These are phyloP conservation scores for Terebella lapidaria DNA, from an alignment of 2,888 invertebrate genomes.

Conservation along the genomic window DNA sequence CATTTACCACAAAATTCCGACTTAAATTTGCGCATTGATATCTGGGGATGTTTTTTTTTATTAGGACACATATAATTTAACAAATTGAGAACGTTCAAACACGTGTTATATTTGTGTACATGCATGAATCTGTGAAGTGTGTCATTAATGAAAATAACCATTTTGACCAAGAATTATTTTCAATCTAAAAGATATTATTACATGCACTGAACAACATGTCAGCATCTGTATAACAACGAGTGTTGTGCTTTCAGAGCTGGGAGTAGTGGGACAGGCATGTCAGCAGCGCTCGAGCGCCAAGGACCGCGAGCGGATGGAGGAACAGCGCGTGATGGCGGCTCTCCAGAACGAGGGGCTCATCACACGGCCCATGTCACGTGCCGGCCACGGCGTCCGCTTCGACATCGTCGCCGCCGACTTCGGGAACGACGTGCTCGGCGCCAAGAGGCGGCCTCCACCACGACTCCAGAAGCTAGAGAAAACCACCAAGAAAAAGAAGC, in stretches of 20 bases:
- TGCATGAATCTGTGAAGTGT: too few species aligned
- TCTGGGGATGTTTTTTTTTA: too few species aligned
- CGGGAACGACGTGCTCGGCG: constrained; percentile 16
- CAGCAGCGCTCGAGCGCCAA: constrained; percentile 45
- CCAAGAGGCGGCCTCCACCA: constrained; percentile 33
- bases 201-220: too few species aligned
- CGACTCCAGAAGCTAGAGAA: constrained; percentile 40
- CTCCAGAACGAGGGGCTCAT: constrained; percentile 53
- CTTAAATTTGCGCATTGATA: too few species aligned
- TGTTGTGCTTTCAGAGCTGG: constrained; percentile 36
- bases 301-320: constrained; percentile 45
- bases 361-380: constrained; percentile 40
- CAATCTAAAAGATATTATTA: too few species aligned
- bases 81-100: too few species aligned
- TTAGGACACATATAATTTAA: too few species aligned
- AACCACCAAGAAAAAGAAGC: constrained; percentile 37
- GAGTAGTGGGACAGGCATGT: constrained; percentile 42
- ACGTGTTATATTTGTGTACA: too few species aligned
- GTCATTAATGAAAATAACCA: too few species aligned
- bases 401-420: constrained; percentile 33
- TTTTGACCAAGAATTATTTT: too few species aligned
- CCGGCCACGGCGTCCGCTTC: constrained; percentile 45
- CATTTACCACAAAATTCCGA: too few species aligned
- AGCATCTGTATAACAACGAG: too few species aligned
- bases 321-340: constrained; percentile 44